Base-by-base conservation (phyloP, 2,888 invertebrate species). In the Melangyna quadrimaculata region DNA sequence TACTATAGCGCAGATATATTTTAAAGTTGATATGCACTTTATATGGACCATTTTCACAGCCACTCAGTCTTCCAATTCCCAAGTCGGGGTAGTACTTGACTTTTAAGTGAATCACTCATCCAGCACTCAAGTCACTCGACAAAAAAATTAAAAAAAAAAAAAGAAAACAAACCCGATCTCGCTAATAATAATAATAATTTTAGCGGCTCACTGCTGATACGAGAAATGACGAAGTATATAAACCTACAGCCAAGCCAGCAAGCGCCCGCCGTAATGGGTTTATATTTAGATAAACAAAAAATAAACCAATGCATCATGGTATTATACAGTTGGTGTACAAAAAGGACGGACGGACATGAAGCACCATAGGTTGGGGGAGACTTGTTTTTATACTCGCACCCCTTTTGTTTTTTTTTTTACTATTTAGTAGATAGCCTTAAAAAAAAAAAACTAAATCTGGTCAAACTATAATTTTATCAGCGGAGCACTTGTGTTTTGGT, bases 91-190 rank as follows among this genome's bases (percentile, higher is more conserved):
- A 65, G 29, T 51, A 70, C 65, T 59, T 63, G 74, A 74, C 70
- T 65, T n/a, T 48, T 72, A 73, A 78, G 79, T 84, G 79, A 84
- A 79, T 79, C 83, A 84, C 79, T 75, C 79, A 53, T 53, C 63
- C 40, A 65, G 19, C 67, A 40, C 65, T 45, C 40, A 24, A n/a
- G 35, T 57, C 74, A 12, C 51, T 37, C 3, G 14, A 74, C 10
- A 48, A 51, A 53, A 51, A 63, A 45, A 48, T 17, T 32, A 45
- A 61, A 48, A 55, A 40, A 61, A 37, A 37, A 19, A 19, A 2
- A 32, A 55, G 17, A 12, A 37, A 35, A 73, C 65, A 63, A 71
- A 78, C 61, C 45, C 35, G 17, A 53, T 27, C 67, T 59, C 43
- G 37, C 65, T 59, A 53, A 45, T 67, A 67, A 65, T 78, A 67